These are phyloP conservation scores for Diabrotica virgifera DNA, from an alignment of 1,140 invertebrate genomes.

Conservation along the genomic window DNA sequence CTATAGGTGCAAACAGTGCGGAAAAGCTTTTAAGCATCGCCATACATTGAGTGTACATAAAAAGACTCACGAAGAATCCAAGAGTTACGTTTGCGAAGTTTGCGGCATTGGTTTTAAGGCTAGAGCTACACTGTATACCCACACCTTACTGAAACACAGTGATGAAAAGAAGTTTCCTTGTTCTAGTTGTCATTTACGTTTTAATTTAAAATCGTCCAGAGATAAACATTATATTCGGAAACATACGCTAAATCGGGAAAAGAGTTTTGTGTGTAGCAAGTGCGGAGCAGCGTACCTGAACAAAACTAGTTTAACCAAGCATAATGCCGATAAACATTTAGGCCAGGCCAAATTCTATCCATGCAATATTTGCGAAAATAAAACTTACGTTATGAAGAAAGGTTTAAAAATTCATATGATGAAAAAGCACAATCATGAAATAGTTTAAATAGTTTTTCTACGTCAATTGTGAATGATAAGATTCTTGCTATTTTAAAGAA, in stretches of 20 bases:
- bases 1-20: constrained; percentile 14
- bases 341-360: constrained; percentile 15
- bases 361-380: constrained; percentile 18
- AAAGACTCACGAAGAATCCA: constrained; percentile 47
- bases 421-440: constrained; percentile 14
- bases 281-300: constrained; percentile 32
- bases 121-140: constrained; percentile 35
- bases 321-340: constrained; percentile 30
- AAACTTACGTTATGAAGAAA: constrained; percentile 24
- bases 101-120: constrained; percentile 39
- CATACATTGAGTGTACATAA: constrained; percentile 48
- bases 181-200: constrained; percentile 35
- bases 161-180: constrained; percentile 38
- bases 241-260: constrained; percentile 30
- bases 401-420: constrained; percentile 20
- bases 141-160: constrained; percentile 35
- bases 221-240: constrained; percentile 37
- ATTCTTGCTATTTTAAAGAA: too few relatives aligned
- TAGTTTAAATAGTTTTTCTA: too few relatives aligned
- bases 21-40: constrained; percentile 22
- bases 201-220: constrained; percentile 37
- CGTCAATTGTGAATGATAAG: too few relatives aligned
- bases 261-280: constrained; percentile 29
- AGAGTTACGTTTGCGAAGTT: constrained; percentile 32
- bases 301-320: constrained; percentile 34